These are phyloP conservation scores for Thecophora atra DNA, from an alignment of 2,888 invertebrate species.

Conservation along the genomic window DNA sequence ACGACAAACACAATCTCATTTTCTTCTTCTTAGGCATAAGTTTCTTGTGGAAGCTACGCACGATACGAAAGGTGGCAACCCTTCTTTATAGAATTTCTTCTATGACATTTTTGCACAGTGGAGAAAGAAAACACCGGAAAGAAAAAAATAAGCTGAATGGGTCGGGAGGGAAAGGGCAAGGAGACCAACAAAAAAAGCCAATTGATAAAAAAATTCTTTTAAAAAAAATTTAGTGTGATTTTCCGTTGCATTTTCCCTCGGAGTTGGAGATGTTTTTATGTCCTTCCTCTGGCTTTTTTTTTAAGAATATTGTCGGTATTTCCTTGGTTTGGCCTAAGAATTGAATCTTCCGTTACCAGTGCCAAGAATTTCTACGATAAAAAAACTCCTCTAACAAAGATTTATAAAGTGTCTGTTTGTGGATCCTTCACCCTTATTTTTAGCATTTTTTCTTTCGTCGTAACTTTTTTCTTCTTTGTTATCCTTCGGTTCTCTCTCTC, in stretches of 20 bases:
- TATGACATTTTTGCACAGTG: slow-evolving; percentile 22
- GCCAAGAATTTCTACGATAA: background rate
- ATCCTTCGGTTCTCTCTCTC: too few species aligned
- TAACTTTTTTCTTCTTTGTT: too few species aligned
- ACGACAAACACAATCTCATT: background rate
- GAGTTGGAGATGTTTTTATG: background rate
- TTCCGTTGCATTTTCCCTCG: slow-evolving; percentile 31
- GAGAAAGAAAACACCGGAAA: background rate
- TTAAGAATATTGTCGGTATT: background rate
- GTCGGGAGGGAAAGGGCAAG: background rate
- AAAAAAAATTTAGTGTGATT: slow-evolving; percentile 14
- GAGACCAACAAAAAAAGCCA: background rate
- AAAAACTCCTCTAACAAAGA: slow-evolving; percentile 39
- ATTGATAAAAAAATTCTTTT: background rate
- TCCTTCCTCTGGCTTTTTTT: slow-evolving; percentile 17
- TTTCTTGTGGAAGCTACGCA: slow-evolving; percentile 26
- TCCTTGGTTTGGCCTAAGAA: slow-evolving; percentile 28
- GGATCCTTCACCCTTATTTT: background rate
- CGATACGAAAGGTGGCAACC: slow-evolving; percentile 6
- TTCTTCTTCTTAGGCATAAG: slow-evolving; percentile 1
- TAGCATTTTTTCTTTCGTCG: background rate
- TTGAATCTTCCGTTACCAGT: slow-evolving; percentile 29
- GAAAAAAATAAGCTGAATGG: background rate
- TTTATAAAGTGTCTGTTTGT: slow-evolving; percentile 37
- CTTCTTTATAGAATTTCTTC: slow-evolving; percentile 37